phyloP scores from a whole-genome alignment of 2,888 invertebrate species.

The Sclerodermus sp. region DNA sequence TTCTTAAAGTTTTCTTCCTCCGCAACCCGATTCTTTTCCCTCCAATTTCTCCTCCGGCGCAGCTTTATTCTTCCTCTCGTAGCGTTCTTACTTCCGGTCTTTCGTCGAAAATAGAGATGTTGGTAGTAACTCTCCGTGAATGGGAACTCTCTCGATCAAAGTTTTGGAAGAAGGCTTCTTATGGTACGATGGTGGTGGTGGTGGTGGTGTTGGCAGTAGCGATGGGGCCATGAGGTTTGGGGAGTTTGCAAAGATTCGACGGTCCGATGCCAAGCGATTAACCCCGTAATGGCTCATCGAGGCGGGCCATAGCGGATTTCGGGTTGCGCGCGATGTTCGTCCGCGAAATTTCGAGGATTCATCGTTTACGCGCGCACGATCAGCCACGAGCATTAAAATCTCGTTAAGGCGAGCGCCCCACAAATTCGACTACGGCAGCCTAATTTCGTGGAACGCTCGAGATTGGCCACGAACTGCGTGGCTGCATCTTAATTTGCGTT shows the following conservation, averaged over 20 bases:
- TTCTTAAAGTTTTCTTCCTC: constrained; percentile 5
- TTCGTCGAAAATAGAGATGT: too few relatives aligned
- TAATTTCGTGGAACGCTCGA: too few relatives aligned
- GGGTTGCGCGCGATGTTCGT: background rate
- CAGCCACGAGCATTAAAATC: background rate
- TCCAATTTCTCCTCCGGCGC: too few relatives aligned
- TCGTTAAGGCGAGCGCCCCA: background rate
- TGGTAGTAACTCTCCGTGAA: too few relatives aligned
- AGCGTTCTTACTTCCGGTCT: too few relatives aligned
- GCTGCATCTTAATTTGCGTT: too few relatives aligned
- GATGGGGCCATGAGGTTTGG: background rate
- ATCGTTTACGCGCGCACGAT: constrained; percentile 3
- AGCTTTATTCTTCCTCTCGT: too few relatives aligned
- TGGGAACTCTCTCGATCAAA: background rate
- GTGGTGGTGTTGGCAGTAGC: background rate
- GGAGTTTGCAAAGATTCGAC: background rate
- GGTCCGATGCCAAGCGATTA: constrained; percentile 1
- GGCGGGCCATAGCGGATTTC: background rate
- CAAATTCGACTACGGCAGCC: background rate
- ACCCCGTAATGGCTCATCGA: background rate
- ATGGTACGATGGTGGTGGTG: background rate
- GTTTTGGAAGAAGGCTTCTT: background rate
- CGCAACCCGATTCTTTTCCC: background rate
- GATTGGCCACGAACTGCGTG: too few relatives aligned
- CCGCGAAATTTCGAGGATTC: background rate